Conservation (phyloP, 2,113 vertebrate species). For the Ranitomeya variabilis region DNA sequence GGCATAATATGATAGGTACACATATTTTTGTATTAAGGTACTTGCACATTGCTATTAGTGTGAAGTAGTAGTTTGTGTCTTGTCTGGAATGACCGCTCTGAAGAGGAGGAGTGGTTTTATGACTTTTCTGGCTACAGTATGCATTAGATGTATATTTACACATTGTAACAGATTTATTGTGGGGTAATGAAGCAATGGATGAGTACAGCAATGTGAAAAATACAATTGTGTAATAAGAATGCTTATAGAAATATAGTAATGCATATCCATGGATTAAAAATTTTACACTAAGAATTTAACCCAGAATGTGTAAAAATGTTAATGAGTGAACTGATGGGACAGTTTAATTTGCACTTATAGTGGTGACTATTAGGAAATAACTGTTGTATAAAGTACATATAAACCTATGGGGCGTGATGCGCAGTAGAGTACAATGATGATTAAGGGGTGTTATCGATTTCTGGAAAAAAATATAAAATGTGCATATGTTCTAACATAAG, state of each 20-base stretch:
- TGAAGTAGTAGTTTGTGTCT: neutral
- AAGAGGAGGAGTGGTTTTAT: neutral
- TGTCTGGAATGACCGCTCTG: neutral
- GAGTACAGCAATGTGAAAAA: neutral
- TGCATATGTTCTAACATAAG: too few species aligned
- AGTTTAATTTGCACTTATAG: neutral
- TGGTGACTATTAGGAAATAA: conserved; percentile 17
- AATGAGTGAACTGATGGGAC: neutral
- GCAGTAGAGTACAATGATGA: neutral
- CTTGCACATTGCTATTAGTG: neutral
- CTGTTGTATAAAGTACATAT: neutral
- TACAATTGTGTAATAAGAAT: neutral
- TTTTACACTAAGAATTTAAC: neutral
- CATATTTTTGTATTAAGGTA: neutral
- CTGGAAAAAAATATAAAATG: too few species aligned
- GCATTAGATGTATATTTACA: neutral
- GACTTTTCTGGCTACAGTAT: too few species aligned
- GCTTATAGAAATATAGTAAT: neutral
- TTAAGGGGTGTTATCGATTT: neutral
- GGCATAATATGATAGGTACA: neutral
- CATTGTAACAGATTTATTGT: neutral
- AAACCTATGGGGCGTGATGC: neutral
- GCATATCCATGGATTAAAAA: neutral
- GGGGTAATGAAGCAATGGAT: neutral
- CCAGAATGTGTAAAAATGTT: neutral